phyloP scores from a whole-genome alignment of 2,888 invertebrate genomes.

The Trypoxylon attenuatum region DNA sequence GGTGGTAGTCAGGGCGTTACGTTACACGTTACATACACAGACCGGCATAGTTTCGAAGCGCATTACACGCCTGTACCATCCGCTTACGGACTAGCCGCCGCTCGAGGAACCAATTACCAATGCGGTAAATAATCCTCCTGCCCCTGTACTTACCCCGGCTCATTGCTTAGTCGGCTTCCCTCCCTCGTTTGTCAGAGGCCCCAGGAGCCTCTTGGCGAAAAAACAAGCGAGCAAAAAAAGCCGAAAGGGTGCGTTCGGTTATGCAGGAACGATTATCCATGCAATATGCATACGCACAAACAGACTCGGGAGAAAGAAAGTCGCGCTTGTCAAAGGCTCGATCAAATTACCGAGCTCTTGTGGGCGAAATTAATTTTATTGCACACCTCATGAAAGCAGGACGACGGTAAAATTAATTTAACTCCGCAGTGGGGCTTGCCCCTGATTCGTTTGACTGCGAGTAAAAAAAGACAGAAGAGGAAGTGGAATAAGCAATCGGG shows the following conservation, averaged over 20 bases:
- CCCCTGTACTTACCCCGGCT: constrained; percentile 1
- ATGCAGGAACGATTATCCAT: background rate
- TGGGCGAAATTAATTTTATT: background rate
- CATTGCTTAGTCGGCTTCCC: background rate
- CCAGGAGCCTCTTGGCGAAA: background rate
- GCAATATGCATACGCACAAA: too few species aligned
- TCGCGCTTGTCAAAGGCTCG: background rate
- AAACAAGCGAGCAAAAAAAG: background rate
- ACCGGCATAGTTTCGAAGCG: constrained; percentile 2
- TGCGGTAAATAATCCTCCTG: constrained; percentile 29
- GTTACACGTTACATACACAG: constrained; percentile 3
- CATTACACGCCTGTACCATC: background rate
- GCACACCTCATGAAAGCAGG: background rate
- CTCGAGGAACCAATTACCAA: constrained; percentile 20
- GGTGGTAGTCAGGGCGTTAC: constrained; percentile 1
- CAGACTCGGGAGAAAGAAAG: background rate
- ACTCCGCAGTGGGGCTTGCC: background rate
- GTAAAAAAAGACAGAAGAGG: background rate
- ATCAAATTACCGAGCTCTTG: background rate
- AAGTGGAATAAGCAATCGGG: constrained; percentile 3
- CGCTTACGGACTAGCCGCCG: background rate
- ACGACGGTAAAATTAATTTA: background rate
- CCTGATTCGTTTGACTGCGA: constrained; percentile 6
- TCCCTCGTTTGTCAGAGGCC: background rate
- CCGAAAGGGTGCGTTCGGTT: background rate